These are phyloP conservation scores for Tokudaia muenninki DNA, from an alignment of 2,797 vertebrate genomes.

Conservation along the genomic window DNA sequence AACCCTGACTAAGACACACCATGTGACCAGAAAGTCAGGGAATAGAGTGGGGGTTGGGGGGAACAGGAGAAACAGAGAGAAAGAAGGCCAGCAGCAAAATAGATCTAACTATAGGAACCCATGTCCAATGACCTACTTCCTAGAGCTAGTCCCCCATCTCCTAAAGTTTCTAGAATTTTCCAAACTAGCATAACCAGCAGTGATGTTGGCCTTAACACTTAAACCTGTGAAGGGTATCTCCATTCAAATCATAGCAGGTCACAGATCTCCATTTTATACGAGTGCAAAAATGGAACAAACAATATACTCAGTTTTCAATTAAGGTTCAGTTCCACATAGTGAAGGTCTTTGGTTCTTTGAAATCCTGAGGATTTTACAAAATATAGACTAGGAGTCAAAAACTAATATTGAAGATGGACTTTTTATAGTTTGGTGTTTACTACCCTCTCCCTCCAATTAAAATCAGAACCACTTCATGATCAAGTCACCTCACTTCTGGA, in stretches of 20 bases:
- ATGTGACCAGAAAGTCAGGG: not conserved
- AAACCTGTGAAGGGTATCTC: not conserved
- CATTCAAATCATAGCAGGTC: not conserved
- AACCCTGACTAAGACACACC: not conserved
- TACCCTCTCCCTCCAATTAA: not conserved
- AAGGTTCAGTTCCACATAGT: not conserved
- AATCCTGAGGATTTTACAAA: not conserved
- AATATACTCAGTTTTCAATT: conserved; percentile 6
- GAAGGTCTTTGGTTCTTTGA: not conserved
- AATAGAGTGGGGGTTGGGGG: rapidly evolving
- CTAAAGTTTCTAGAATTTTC: not conserved
- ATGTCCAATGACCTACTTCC: not conserved
- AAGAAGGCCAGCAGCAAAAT: too few relatives aligned
- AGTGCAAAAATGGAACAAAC: not conserved
- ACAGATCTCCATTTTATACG: not conserved
- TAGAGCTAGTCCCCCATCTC: not conserved
- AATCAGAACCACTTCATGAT: not conserved
- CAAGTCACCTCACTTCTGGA: not conserved
- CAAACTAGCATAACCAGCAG: not conserved
- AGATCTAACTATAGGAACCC: too few relatives aligned
- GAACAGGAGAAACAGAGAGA: too few relatives aligned
- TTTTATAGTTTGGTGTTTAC: not conserved
- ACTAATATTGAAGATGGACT: not conserved
- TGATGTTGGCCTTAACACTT: not conserved
- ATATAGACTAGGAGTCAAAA: not conserved